phyloP scores from a whole-genome alignment of 2,888 invertebrate species.

The Drosophila multiciliata region DNA sequence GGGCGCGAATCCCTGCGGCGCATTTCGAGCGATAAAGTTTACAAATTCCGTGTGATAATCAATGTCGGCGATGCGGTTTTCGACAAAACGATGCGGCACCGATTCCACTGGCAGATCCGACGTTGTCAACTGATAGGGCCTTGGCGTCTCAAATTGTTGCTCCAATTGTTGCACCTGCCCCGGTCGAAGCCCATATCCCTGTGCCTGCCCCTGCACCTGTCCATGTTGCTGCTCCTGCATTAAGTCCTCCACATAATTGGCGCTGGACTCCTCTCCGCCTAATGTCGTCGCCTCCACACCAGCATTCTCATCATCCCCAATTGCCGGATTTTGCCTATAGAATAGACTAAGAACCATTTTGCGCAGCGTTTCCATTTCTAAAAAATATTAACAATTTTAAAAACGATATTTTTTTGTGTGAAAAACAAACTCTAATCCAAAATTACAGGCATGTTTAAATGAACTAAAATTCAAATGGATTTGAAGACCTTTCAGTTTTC shows the following conservation, averaged over 20 bases:
- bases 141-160: not conserved
- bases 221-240: constrained; percentile 31
- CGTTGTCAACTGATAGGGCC: constrained; percentile 11
- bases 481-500: not conserved
- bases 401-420: constrained; percentile 11
- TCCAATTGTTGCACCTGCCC: not conserved
- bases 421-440: not conserved
- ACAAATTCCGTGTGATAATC: constrained; percentile 60
- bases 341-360: constrained; percentile 13
- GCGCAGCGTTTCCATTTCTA: constrained; percentile 43
- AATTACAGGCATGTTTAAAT: constrained; percentile 10
- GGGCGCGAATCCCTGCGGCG: constrained; percentile 59
- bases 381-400: not conserved
- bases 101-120: constrained; percentile 16
- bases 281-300: not conserved
- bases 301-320: not conserved
- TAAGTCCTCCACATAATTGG: constrained; percentile 35
- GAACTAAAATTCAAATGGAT: constrained; percentile 25
- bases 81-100: constrained; percentile 1
- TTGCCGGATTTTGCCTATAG: not conserved
- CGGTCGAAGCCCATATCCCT: not conserved
- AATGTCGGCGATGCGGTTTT: constrained; percentile 9
- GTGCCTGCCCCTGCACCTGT: not conserved
- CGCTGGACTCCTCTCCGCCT: constrained; percentile 3
- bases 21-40: constrained; percentile 61